These are phyloP conservation scores for Didymodactylos carnosus DNA, from an alignment of 2,888 invertebrate species.

Conservation along the genomic window DNA sequence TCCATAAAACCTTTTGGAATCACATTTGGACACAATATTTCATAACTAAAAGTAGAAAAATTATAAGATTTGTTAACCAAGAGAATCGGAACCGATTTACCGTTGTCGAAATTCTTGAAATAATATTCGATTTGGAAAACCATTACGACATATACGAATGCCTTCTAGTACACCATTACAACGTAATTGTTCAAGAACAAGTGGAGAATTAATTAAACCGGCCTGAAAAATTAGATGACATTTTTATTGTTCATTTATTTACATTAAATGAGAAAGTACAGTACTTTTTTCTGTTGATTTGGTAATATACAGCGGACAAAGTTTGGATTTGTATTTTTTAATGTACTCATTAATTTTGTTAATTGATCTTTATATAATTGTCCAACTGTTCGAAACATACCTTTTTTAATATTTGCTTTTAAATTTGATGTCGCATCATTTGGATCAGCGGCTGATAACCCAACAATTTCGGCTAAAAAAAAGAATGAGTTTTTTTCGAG, in stretches of 20 bases:
- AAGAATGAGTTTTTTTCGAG: too few species aligned
- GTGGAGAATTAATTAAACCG: conserved; percentile 84
- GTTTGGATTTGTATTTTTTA: conserved; percentile 89
- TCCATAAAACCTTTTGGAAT: conserved; percentile 99
- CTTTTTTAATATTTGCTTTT: conserved; percentile 53
- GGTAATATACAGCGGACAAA: conserved; percentile 99
- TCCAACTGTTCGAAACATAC: conserved; percentile 95
- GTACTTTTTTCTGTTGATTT: conserved; percentile 68
- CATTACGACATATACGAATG: conserved; percentile 95
- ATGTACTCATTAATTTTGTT: conserved; percentile 72
- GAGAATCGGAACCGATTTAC: conserved; percentile 16
- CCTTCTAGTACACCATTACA: conserved; percentile 99
- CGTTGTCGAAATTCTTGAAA: conserved; percentile 51
- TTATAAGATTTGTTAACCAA: not conserved
- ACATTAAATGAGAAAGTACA: too few species aligned
- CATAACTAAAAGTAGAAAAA: conserved; percentile 39
- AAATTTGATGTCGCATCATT: conserved; percentile 71
- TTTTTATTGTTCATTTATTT: not conserved
- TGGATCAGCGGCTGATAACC: conserved; percentile 64
- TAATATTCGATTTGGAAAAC: conserved; percentile 94
- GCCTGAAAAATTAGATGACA: conserved; percentile 40
- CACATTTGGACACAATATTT: conserved; percentile 90
- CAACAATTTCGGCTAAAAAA: conserved; percentile 70
- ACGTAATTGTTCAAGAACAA: conserved; percentile 85
- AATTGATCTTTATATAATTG: conserved; percentile 97